These are phyloP conservation scores for Linepithema humile DNA, from an alignment of 1,140 invertebrate genomes.

Conservation along the genomic window DNA sequence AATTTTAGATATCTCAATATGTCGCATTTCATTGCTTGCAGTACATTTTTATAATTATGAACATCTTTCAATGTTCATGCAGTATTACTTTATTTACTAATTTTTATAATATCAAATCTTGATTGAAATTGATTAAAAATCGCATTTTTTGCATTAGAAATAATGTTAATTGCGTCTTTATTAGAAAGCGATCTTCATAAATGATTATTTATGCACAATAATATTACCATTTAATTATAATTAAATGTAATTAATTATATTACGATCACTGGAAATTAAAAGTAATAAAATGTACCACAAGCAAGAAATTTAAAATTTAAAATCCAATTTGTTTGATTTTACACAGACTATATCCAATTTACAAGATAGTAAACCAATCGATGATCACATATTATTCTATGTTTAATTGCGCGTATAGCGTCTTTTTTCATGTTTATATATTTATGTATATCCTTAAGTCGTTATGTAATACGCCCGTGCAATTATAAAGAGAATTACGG, in stretches of 20 bases:
- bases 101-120: too few relatives aligned
- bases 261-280: too few relatives aligned
- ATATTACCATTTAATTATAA: too few relatives aligned
- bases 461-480: constrained; percentile 47
- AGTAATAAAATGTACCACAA: neutral
- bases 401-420: constrained; percentile 70
- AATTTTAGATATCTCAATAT: neutral
- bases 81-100: neutral
- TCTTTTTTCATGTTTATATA: constrained; percentile 57
- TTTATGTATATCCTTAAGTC: constrained; percentile 45
- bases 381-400: constrained; percentile 55
- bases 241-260: too few relatives aligned
- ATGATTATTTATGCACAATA: neutral
- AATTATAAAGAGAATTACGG: constrained; percentile 55
- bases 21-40: neutral
- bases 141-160: neutral
- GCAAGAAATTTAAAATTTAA: neutral
- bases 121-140: too few relatives aligned
- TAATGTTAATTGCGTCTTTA: neutral
- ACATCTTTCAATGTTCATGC: constrained; percentile 34
- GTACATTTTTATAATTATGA: neutral
- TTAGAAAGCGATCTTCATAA: neutral
- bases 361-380: neutral
- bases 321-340: neutral
- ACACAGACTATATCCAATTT: neutral